Evolutionary conservation across 2,797 vertebrate species (phyloP).

Genomic region (Ciconia nigra): DNA sequence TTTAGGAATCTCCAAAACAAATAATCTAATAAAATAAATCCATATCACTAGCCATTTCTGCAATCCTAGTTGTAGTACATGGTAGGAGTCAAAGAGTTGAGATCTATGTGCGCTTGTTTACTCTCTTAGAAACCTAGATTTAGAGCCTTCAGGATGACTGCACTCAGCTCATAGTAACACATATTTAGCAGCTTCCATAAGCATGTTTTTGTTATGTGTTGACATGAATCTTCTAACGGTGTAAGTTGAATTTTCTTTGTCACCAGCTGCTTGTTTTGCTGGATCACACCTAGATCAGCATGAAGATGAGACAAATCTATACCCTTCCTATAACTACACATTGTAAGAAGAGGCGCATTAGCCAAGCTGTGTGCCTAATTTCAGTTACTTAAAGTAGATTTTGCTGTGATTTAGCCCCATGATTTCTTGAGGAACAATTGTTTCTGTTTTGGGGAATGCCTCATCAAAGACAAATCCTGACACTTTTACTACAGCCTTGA

Average conservation of each 20-base stretch:
- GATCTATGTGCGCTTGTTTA: accelerated
- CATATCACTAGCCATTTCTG: not conserved
- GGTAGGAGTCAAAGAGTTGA: not conserved
- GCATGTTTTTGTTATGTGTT: not conserved
- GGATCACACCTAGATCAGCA: not conserved
- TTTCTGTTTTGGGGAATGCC: not conserved
- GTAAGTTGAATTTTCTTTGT: not conserved
- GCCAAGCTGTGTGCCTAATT: not conserved
- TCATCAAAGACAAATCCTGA: not conserved
- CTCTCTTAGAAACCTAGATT: not conserved
- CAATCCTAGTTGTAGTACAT: not conserved
- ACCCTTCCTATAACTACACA: not conserved
- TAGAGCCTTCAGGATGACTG: not conserved
- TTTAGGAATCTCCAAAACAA: not conserved
- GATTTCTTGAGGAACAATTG: not conserved
- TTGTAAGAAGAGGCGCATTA: accelerated
- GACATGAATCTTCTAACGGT: not conserved
- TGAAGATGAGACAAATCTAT: not conserved
- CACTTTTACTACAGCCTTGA: not conserved
- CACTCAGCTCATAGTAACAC: not conserved
- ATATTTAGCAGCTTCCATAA: not conserved
- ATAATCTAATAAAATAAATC: not conserved
- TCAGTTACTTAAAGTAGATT: not conserved
- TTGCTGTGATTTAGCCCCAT: not conserved
- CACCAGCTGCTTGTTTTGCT: slow-evolving; percentile 4